Evolutionary conservation across 2,113 vertebrate genomes (phyloP), one percentile per base, ranked within the genome.

Genomic region (Archocentrus centrarchus): DNA sequence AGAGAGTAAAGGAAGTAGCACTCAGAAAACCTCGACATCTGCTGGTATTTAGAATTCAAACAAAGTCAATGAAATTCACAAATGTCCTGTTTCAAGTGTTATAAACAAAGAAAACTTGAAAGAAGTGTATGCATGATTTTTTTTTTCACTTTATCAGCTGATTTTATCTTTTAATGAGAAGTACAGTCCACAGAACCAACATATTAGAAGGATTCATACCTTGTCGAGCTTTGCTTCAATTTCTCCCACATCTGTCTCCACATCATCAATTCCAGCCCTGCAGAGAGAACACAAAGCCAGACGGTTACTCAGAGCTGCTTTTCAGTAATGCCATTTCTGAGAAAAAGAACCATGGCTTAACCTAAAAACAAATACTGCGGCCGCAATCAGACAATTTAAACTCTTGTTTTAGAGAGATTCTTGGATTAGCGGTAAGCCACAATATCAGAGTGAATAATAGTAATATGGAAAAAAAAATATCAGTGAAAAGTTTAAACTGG

Each of bases 211-310:
- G 50, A 32, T 47, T 64, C 91, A 90, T 96, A 98, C 98, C 98
- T 99, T 99, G 93, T 99, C 98, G 5, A 99, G 97, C 94, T 99
- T 99, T 37, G 97, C 95, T 91, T 99, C 98, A 63, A 99, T 95
- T 93, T 99, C 98, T 7, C 97, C 94, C 93, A 99, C 98, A 92
- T 99, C 98, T 59, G 97, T 98, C 96, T 99, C 98, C 79, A 99
- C 98, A 92, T 99, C 98, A 90, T 99, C 98, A 81, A 99, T 96
- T 89, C 97, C 96, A 68, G 98, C 98, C 96, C 98, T 99, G 95
- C 32, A 80, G 80, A 88, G 76, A 88, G 60, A 93, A 91, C 70
- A 93, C 79, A 91, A 84, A 89, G 57, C 24, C 64, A 76, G 24
- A 79, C 60, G 44, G 68, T 88, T 80, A 81, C 81, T 81, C 73